A percentile compares a stretch with the other conserved stretches of the same genome.
phyloP scores from a whole-genome alignment of 2,113 vertebrate genomes.

The Heteronetta atricapilla region DNA sequence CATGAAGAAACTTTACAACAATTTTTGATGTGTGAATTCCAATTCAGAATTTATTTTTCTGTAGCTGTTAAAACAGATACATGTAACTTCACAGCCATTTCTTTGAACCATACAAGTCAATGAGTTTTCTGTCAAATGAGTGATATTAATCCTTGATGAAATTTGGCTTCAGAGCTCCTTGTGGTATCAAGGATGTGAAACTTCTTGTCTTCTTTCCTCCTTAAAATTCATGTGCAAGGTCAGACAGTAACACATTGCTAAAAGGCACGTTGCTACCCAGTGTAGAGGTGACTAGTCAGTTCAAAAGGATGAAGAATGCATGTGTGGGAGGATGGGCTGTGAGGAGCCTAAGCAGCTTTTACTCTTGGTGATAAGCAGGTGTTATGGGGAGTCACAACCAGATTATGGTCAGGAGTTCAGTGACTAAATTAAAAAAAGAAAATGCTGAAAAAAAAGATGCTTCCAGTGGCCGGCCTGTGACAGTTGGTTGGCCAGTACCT shows the following conservation, averaged over 20 bases:
- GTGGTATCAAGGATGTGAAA: not conserved
- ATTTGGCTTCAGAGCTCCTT: not conserved
- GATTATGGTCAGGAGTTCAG: not conserved
- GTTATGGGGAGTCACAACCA: not conserved
- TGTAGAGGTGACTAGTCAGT: not conserved
- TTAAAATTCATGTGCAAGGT: not conserved
- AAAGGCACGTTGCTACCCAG: not conserved
- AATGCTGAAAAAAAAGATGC: not conserved
- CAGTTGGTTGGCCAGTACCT: not conserved
- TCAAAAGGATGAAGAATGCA: fast-evolving
- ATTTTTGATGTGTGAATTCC: not conserved
- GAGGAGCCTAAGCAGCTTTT: not conserved
- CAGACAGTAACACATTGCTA: not conserved
- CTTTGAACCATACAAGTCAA: not conserved
- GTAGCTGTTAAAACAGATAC: not conserved
- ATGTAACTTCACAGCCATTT: not conserved
- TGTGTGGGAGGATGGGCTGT: not conserved
- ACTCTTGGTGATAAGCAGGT: not conserved
- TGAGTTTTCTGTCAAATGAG: not conserved
- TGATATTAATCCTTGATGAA: not conserved
- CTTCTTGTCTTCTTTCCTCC: not conserved
- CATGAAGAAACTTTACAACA: not conserved
- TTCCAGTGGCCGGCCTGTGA: not conserved
- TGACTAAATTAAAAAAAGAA: not conserved
- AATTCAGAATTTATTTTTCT: not conserved